phyloP scores from a whole-genome alignment of 1,140 invertebrate species.

The Solenopsis invicta region DNA sequence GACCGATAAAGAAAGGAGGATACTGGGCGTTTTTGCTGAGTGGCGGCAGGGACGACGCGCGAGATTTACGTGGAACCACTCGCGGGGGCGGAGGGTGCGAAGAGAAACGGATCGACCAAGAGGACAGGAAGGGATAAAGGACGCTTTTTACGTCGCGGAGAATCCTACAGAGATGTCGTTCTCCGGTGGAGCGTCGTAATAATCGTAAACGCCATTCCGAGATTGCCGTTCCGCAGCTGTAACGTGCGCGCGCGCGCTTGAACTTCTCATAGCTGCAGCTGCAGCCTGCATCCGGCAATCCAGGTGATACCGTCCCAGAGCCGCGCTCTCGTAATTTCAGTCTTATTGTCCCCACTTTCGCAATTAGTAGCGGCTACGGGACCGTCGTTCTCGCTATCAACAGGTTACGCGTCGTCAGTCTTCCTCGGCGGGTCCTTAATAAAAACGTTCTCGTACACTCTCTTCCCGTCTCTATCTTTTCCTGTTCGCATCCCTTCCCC shows the following conservation, averaged over 20 bases:
- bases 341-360: conserved; percentile 79
- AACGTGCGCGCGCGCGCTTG: conserved; percentile 10
- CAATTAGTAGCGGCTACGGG: conserved; percentile 74
- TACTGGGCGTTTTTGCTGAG: not conserved
- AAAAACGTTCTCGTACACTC: conserved; percentile 33
- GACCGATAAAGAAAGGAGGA: conserved; percentile 30
- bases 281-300: conserved; percentile 59
- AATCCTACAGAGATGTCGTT: conserved; percentile 45
- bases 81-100: not conserved
- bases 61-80: not conserved
- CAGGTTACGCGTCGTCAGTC: conserved; percentile 65
- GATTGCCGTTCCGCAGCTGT: conserved; percentile 69
- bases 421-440: conserved; percentile 38
- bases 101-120: conserved; percentile 8
- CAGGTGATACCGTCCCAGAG: conserved; percentile 56
- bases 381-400: conserved; percentile 68
- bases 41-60: not conserved
- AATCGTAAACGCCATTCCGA: conserved; percentile 77
- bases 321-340: conserved; percentile 53
- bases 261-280: conserved; percentile 53
- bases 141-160: conserved; percentile 46
- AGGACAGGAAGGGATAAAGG: not conserved
- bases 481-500: not conserved
- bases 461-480: conserved; percentile 26
- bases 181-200: conserved; percentile 59